A percentile compares a stretch with the other conserved stretches of the same genome.
phyloP scores from a whole-genome alignment of 2,797 vertebrate genomes.

The Aselliscus stoliczkanus region DNA sequence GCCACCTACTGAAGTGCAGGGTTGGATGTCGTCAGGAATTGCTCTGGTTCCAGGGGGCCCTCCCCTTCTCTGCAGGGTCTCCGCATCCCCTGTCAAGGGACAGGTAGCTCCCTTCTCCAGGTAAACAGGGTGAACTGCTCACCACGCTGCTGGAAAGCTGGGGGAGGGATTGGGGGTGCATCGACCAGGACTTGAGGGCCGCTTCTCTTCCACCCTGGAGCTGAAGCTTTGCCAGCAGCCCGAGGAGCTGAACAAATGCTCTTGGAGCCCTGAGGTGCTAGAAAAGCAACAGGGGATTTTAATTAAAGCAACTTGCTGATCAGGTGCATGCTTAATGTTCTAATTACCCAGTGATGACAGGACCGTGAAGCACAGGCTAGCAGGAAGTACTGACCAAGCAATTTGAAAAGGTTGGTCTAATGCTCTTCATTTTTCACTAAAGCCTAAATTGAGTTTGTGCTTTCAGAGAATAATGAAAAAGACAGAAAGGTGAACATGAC shows the following conservation, averaged over 20 bases:
- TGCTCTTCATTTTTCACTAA: constrained; percentile 71
- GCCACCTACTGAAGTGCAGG: neutral
- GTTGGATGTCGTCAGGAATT: neutral
- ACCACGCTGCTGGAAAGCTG: neutral
- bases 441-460: constrained; percentile 60
- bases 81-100: neutral
- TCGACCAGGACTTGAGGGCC: neutral
- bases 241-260: constrained; percentile 28
- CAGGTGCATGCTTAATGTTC: constrained; percentile 74
- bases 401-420: constrained; percentile 81
- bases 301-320: constrained; percentile 76
- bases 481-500: constrained; percentile 71
- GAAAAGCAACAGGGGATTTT: constrained; percentile 70
- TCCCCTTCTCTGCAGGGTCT: neutral
- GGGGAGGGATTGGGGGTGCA: neutral
- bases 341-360: constrained; percentile 72
- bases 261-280: constrained; percentile 46
- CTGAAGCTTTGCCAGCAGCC: neutral
- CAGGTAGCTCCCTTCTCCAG: neutral
- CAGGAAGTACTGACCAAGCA: constrained; percentile 80
- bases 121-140: neutral
- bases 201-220: neutral
- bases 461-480: constrained; percentile 76
- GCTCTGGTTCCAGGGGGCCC: neutral
- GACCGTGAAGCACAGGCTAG: constrained; percentile 61